Evolutionary conservation across 2,888 invertebrate genomes (phyloP).

Genomic region (Leptogaster cylindrica): DNA sequence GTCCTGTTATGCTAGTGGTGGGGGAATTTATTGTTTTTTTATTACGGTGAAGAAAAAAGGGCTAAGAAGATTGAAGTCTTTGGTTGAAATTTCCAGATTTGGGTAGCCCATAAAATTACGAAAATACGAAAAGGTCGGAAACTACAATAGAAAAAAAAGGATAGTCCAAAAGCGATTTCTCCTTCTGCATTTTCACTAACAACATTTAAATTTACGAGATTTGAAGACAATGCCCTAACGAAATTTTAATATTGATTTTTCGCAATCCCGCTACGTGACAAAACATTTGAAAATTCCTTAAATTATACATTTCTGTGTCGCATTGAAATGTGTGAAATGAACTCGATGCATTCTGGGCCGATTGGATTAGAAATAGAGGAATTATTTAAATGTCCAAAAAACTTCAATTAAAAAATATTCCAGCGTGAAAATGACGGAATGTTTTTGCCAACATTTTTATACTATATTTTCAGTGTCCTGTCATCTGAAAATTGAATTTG

Average conservation of each 20-base stretch:
- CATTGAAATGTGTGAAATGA: neutral
- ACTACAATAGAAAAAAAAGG: neutral
- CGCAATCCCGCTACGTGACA: slow-evolving; percentile 18
- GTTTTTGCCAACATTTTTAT: too few relatives aligned
- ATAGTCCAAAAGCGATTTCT: neutral
- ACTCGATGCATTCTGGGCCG: neutral
- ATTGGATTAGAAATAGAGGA: neutral
- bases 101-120: slow-evolving; percentile 35
- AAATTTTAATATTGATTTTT: slow-evolving; percentile 18
- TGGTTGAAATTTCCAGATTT: slow-evolving; percentile 36
- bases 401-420: slow-evolving; percentile 9
- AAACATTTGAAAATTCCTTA: slow-evolving; percentile 5
- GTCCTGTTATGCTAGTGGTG: slow-evolving; percentile 4
- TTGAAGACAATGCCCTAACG: slow-evolving; percentile 7
- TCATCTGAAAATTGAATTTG: too few relatives aligned
- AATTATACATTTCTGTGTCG: slow-evolving; percentile 8
- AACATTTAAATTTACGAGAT: slow-evolving; percentile 28
- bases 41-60: slow-evolving; percentile 41
- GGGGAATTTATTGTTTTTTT: slow-evolving; percentile 39
- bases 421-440: neutral
- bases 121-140: slow-evolving; percentile 3
- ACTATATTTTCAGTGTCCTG: too few relatives aligned
- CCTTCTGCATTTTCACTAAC: slow-evolving; percentile 4
- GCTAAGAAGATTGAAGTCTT: slow-evolving; percentile 41
- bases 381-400: neutral